Percentiles rank a stretch among this genome's conserved stretches.
Conservation (phyloP, 2,113 vertebrate species). For the Upupa epops region DNA sequence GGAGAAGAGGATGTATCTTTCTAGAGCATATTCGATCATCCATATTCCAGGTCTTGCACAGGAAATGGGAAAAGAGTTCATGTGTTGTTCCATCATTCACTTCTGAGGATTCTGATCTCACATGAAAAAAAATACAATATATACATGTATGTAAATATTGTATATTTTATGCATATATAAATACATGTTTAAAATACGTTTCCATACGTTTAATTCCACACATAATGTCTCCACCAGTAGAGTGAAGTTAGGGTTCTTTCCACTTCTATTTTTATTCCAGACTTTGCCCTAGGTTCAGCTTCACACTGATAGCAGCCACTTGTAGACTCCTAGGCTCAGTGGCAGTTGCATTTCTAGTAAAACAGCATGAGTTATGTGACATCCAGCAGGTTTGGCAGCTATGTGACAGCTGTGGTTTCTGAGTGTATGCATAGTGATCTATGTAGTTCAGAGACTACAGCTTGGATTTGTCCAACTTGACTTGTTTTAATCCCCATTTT, state of each 20-base stretch:
- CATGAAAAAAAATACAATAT: not conserved
- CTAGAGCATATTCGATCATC: not conserved
- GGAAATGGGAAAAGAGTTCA: not conserved
- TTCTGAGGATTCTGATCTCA: not conserved
- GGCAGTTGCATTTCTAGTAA: not conserved
- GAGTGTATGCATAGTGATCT: not conserved
- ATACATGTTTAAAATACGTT: too few species aligned
- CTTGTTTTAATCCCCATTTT: not conserved
- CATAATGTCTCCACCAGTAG: not conserved
- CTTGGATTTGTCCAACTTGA: rapidly evolving
- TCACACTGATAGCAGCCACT: not conserved
- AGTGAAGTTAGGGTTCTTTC: not conserved
- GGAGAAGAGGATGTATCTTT: not conserved
- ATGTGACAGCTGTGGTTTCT: not conserved
- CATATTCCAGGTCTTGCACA: not conserved
- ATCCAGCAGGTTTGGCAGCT: rapidly evolving
- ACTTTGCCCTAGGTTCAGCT: not conserved
- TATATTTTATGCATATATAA: too few species aligned
- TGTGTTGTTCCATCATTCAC: not conserved
- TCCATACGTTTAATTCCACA: not conserved
- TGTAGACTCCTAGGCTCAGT: not conserved
- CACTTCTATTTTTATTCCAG: not conserved
- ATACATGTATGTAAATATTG: too few species aligned
- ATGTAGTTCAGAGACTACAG: not conserved
- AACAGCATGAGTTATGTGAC: not conserved